These are phyloP conservation scores for Malurus cyaneus DNA, from an alignment of 2,113 vertebrate genomes.

Conservation along the genomic window DNA sequence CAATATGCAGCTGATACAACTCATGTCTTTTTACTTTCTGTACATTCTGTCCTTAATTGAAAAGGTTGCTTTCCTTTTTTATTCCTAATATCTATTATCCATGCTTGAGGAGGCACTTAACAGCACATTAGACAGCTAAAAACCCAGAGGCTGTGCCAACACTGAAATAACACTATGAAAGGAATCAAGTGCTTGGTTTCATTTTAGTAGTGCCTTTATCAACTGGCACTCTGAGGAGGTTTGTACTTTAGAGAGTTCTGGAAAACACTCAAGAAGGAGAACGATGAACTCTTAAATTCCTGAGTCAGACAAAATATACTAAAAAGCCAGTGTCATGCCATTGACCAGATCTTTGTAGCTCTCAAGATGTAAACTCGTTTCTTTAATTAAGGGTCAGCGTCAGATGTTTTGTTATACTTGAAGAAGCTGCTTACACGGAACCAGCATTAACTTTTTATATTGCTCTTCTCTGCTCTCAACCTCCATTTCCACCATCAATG, in stretches of 20 bases:
- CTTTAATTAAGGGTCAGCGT: not conserved
- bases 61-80: not conserved
- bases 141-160: not conserved
- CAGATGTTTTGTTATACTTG: not conserved
- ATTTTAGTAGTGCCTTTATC: not conserved
- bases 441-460: not conserved
- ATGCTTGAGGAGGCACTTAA: not conserved
- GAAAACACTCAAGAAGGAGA: not conserved
- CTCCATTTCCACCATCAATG: not conserved
- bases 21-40: conserved; percentile 10
- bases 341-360: not conserved
- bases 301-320: not conserved
- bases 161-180: not conserved
- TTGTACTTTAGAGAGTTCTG: not conserved
- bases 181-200: not conserved
- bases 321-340: not conserved
- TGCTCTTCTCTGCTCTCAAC: not conserved
- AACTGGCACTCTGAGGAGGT: not conserved
- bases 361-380: not conserved
- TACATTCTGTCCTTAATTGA: not conserved
- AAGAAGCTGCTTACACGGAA: not conserved
- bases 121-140: not conserved
- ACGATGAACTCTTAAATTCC: not conserved
- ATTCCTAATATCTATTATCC: not conserved
- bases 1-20: not conserved